Base-by-base conservation (phyloP, 2,113 vertebrate genomes). In the Boleophthalmus pectinirostris region DNA sequence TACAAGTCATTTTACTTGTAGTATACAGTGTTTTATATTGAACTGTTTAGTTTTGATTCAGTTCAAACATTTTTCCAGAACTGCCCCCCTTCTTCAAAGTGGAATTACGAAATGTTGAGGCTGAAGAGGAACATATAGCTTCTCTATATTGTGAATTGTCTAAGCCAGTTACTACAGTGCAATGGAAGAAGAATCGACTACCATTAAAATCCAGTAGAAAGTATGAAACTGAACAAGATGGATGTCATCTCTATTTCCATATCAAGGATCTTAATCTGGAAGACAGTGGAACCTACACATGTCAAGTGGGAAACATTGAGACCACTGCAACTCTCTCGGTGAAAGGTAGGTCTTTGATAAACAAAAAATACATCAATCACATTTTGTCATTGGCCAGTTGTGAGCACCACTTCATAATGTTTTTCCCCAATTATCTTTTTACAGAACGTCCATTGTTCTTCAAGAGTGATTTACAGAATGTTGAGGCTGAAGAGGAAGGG, bases 401-500 rank as follows among this genome's bases (percentile, higher is more conserved):
- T n/a, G 20, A 8, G 8, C 18, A n/a, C 18, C 5, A 53, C 7
- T 53, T 53, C 20, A 24, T 25, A 58, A 2, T 65, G 29, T n/a
- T 46, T 7, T 58, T 25, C 23, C 23, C 56, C 47, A 51, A 51
- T 51, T 20, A 20, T 5, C 4, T 66, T 56, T 53, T 23, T 67
- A 24, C 80, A 90, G 87, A 84, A 45, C 58, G 78, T 6, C 81
- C 77, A 6, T n/a, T 80, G 35, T 82, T 80, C 21, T 95, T 96
- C 85, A 82, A 77, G 57, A 78, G 93, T 38, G 84, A 87, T 23
- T 70, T 95, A 66, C 76, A 88, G 82, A 91, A 78, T 66, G 43
- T 87, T 64, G 91, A 95, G 46, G 89, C 88, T 46, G 88, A 90
- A 0, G 95, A 97, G 66, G 83, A 87, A 35, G 66, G 15, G n/a